phyloP scores from a whole-genome alignment of 2,113 vertebrate genomes.

The Gallinago paraguaiae region DNA sequence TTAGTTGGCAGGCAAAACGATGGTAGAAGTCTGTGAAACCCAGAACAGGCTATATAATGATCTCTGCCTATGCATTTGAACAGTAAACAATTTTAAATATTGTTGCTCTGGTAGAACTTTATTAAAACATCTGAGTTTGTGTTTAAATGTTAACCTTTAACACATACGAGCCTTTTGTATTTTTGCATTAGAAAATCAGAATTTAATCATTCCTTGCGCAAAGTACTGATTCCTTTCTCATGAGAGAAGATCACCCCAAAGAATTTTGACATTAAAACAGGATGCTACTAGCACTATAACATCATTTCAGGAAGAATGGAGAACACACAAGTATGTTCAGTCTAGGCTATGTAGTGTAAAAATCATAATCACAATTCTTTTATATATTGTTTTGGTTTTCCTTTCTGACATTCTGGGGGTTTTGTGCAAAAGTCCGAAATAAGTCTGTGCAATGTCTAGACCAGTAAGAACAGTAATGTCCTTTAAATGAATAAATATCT shows the following conservation, averaged over 20 bases:
- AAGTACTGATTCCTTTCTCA: background rate
- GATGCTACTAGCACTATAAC: background rate
- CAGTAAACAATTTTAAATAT: background rate
- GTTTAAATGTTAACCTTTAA: background rate
- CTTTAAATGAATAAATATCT: background rate
- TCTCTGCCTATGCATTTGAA: background rate
- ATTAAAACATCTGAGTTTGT: background rate
- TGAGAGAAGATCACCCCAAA: background rate
- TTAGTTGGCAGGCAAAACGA: conserved; percentile 22
- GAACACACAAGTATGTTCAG: background rate
- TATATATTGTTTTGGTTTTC: background rate
- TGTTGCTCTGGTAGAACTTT: background rate
- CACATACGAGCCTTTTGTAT: background rate
- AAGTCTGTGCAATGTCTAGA: background rate
- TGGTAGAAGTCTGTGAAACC: conserved; percentile 34
- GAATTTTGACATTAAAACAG: background rate
- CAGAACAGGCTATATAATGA: background rate
- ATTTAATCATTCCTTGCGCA: background rate
- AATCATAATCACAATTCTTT: background rate
- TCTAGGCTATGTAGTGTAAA: background rate
- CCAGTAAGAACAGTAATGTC: background rate
- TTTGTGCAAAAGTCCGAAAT: background rate
- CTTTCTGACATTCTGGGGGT: background rate
- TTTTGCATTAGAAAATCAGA: background rate
- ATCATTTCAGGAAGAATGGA: background rate